Percentiles rank a stretch among this genome's conserved stretches.
Evolutionary conservation across 2,888 invertebrate species (phyloP).

Genomic region (Endomychus coccineus): DNA sequence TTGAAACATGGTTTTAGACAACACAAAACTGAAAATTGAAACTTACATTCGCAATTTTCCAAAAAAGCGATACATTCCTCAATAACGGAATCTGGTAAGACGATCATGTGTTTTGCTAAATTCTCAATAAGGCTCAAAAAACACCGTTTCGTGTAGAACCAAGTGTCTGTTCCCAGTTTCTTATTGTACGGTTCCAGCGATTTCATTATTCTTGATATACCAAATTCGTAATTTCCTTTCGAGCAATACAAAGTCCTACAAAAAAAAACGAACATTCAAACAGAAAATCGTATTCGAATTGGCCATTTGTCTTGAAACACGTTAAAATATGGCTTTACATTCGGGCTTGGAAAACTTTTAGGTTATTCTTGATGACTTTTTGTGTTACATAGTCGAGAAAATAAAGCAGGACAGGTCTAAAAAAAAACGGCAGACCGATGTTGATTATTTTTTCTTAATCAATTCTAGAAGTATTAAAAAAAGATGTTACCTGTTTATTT

Average conservation of each 20-base stretch:
- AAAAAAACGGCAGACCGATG: too few species aligned
- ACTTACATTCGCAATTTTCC: conserved; percentile 76
- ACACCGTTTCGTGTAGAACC: conserved; percentile 96
- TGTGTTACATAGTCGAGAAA: too few species aligned
- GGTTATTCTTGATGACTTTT: too few species aligned
- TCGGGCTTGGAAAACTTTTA: too few species aligned
- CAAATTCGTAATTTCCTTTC: conserved; percentile 98
- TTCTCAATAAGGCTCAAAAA: conserved; percentile 90
- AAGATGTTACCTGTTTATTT: too few species aligned
- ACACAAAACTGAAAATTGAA: conserved; percentile 1
- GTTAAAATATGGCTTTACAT: too few species aligned
- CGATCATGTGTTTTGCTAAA: conserved; percentile 82
- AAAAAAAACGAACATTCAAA: too few species aligned
- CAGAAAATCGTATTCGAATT: too few species aligned
- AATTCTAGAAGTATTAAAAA: too few species aligned
- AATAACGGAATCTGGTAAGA: conserved; percentile 77
- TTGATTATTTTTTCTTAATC: too few species aligned
- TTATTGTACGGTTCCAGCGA: conserved; percentile 90
- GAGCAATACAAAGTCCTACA: conserved; percentile 88
- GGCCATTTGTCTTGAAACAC: too few species aligned
- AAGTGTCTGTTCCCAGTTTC: conserved; percentile 95
- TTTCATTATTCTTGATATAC: conserved; percentile 94
- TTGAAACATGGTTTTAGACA: conserved; percentile 9
- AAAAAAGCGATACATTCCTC: conserved; percentile 84
- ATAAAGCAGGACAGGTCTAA: too few species aligned